Base-by-base conservation (phyloP, 2,888 invertebrate species). In the Leucoptera coffeella region DNA sequence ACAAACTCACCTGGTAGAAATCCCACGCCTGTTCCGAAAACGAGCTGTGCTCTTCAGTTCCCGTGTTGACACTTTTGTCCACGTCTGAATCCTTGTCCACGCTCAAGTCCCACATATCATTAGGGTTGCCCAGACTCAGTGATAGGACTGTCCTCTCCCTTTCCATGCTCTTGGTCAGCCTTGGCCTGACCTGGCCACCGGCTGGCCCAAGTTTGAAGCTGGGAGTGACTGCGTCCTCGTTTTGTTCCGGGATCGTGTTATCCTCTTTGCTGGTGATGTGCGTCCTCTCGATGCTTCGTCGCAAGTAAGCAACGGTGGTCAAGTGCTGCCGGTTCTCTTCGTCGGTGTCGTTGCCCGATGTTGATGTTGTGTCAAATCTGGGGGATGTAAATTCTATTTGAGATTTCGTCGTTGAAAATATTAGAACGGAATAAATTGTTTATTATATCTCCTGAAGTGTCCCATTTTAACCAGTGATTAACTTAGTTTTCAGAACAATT, bases 1-100 rank as follows among this genome's bases (percentile, higher is more conserved):
- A n/a, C n/a, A n/a, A n/a, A 7, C 43, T 32, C 43, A 86, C 88
- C 80, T 88, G 92, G 73, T 92, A 94, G 58, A 87, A 88, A 58
- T 94, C 94, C 94, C 94, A 94, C 25, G 91, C 90, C 42, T 89
- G 87, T 54, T 93, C 93, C 2, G 89, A 90, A 51, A 89, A 81
- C 45, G 87, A 88, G 43, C 82, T 81, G 38, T 84, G 82, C 45
- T 82, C 83, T 47, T 85, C 85, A 1, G 79, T 77, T 13, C 78
- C 76, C 7, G 74, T 76, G 1, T 77, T 77, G 22, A 75, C 69
- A 45, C 80, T 82, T 35, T 60, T 71, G 41, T 77, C 77, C 5
- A 67, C 34, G 38, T 72, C 72, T 0, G 72, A 71, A 34, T 72
- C 72, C 29, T 65, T 69, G 28, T 72, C 71, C 31, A 64, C 40